Percentiles rank a stretch among this genome's conserved stretches.
Evolutionary conservation across 2,113 vertebrate species (phyloP).

Genomic region (Conger conger): DNA sequence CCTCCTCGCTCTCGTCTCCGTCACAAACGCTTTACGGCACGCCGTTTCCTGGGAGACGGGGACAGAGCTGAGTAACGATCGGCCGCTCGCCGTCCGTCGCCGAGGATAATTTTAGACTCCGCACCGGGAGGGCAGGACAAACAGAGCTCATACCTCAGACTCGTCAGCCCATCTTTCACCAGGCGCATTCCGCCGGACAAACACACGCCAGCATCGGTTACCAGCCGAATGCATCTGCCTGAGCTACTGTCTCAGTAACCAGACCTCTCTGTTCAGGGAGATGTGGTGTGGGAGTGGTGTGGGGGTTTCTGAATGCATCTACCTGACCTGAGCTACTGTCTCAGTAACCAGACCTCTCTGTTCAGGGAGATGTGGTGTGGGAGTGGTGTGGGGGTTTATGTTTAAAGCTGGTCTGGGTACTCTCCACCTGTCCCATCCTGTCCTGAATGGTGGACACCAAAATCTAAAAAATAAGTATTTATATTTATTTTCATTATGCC

Average conservation of each 20-base stretch:
- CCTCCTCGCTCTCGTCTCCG: constrained; percentile 46
- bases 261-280: neutral
- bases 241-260: neutral
- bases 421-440: too few species aligned
- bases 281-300: too few species aligned
- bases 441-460: too few species aligned
- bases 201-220: neutral
- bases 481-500: too few species aligned
- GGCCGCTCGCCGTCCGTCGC: neutral
- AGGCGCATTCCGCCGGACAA: neutral
- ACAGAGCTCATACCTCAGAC: neutral
- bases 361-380: too few species aligned
- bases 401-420: too few species aligned
- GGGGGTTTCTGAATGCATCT: neutral
- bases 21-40: constrained; percentile 56
- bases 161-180: too few species aligned
- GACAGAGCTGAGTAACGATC: constrained; percentile 6
- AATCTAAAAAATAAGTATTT: too few species aligned
- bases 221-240: neutral
- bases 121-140: neutral
- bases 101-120: neutral
- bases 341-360: neutral
- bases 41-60: constrained; percentile 53
- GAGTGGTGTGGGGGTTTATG: too few species aligned
- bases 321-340: neutral